Evolutionary conservation across 2,888 invertebrate genomes (phyloP), one percentile per base, ranked within the genome.

Genomic region (Chrysolina haemoptera): DNA sequence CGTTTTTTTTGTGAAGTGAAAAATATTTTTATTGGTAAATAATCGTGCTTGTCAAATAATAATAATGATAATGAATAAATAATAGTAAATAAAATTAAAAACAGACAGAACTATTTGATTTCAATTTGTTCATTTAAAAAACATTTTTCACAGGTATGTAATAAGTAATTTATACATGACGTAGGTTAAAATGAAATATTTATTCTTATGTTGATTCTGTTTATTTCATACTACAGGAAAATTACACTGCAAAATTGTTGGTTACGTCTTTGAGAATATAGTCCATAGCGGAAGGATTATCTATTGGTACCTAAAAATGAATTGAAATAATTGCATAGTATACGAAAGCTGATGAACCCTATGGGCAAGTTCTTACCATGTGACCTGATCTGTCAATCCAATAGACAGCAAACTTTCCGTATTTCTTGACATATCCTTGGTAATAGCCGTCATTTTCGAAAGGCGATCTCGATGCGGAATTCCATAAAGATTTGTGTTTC

Each of bases 341-440:
- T 4, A 14, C 3, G 4, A 46, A 14, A 3, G 12, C 46, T n/a
- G n/a, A n/a, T n/a, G n/a, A 12, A 14, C 8, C 1, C 8, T 14
- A 43, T 67, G 11, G 11, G 11, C 43, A 40, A 48, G 8, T 48
- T 48, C 53, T 88, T 94, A 87, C 95, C 91, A 94, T 95, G 83
- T 96, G 95, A 35, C 96, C 95, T 72, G 95, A 93, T 79, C 93
- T 89, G 76, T 94, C 90, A 74, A 96, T 91, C 93, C 94, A 95
- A 86, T 93, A 95, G 86, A 95, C 92, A 66, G 91, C 88, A 66
- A 96, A 91, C 79, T 93, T 93, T 69, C 91, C 91, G 73, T 90
- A 90, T 1, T 90, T 88, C 84, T 95, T 94, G 76, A 91, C 89
- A 83, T 93, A 96, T 14, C 94, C 96, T 85, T 94, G 94, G 50